A percentile compares a stretch with the other conserved stretches of the same genome.
These are phyloP conservation scores for Eudemis profundana DNA, from an alignment of 2,888 invertebrate genomes.

Conservation along the genomic window DNA sequence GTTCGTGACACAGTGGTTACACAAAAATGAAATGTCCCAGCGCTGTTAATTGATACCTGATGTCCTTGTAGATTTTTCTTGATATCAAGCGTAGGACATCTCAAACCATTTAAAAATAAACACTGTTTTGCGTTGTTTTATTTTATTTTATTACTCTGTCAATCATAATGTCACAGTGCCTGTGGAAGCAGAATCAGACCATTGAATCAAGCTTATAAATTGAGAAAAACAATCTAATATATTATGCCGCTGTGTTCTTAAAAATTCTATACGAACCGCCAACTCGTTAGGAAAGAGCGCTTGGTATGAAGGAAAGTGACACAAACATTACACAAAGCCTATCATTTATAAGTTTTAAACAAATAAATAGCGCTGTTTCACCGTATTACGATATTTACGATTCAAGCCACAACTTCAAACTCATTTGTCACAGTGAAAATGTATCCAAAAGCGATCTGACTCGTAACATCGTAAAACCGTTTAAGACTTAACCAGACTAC, in stretches of 20 bases:
- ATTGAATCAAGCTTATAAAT: constrained; percentile 59
- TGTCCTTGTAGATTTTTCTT: too few relatives aligned
- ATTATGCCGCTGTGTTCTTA: constrained; percentile 65
- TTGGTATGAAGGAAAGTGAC: constrained; percentile 26
- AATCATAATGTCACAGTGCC: constrained; percentile 47
- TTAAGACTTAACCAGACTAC: too few relatives aligned
- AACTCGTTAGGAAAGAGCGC: constrained; percentile 20
- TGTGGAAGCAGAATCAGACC: constrained; percentile 66
- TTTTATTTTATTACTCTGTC: neutral
- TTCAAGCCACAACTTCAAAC: neutral
- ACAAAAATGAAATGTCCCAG: neutral
- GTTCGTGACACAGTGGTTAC: constrained; percentile 3
- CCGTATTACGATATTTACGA: neutral
- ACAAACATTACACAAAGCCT: neutral
- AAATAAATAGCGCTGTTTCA: neutral
- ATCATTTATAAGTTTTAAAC: neutral
- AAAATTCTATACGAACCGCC: constrained; percentile 44
- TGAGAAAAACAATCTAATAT: constrained; percentile 65
- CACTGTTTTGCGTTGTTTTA: too few relatives aligned
- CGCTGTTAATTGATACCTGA: neutral
- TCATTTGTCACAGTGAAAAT: too few relatives aligned
- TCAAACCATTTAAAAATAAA: too few relatives aligned
- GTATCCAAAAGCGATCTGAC: too few relatives aligned
- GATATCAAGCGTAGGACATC: neutral
- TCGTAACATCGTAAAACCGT: too few relatives aligned